A percentile compares a stretch with the other conserved stretches of the same genome.
Evolutionary conservation across 2,797 vertebrate genomes (phyloP).

Genomic region (Aulostomus chinensis): DNA sequence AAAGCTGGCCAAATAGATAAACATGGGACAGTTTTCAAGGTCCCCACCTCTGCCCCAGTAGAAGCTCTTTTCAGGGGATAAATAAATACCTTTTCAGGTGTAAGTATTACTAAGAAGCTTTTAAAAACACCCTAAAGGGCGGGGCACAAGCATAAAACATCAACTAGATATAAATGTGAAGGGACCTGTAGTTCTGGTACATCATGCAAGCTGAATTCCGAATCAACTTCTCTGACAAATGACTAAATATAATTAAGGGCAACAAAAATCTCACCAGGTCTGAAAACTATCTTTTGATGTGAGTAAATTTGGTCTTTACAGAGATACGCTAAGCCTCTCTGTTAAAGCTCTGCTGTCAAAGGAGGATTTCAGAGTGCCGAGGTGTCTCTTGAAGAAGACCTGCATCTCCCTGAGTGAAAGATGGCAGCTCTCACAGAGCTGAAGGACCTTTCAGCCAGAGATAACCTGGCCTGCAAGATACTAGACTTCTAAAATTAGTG

Average conservation of each 20-base stretch:
- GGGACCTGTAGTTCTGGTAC: too few species aligned
- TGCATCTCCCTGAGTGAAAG: slow-evolving; percentile 25
- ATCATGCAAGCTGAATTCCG: too few species aligned
- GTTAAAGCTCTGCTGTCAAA: slow-evolving; percentile 40
- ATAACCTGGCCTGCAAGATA: slow-evolving; percentile 66
- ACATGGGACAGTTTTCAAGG: too few species aligned
- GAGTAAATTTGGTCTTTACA: slow-evolving; percentile 10
- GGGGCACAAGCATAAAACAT: too few species aligned
- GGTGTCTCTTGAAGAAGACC: slow-evolving; percentile 72
- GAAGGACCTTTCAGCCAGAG: slow-evolving; percentile 33
- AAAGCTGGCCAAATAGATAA: too few species aligned
- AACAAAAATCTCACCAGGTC: neutral
- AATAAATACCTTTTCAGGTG: too few species aligned
- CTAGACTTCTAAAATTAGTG: slow-evolving; percentile 73
- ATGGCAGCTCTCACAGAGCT: slow-evolving; percentile 35
- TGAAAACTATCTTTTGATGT: slow-evolving; percentile 5
- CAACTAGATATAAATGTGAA: too few species aligned
- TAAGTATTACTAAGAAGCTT: too few species aligned
- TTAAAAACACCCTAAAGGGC: too few species aligned
- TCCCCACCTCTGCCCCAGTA: too few species aligned
- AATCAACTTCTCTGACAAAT: too few species aligned
- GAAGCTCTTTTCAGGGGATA: too few species aligned
- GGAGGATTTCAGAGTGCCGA: slow-evolving; percentile 36
- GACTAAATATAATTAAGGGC: neutral
- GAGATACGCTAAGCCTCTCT: slow-evolving; percentile 12